Base-by-base conservation (phyloP, 2,888 invertebrate genomes). In the Tortrix viridana region DNA sequence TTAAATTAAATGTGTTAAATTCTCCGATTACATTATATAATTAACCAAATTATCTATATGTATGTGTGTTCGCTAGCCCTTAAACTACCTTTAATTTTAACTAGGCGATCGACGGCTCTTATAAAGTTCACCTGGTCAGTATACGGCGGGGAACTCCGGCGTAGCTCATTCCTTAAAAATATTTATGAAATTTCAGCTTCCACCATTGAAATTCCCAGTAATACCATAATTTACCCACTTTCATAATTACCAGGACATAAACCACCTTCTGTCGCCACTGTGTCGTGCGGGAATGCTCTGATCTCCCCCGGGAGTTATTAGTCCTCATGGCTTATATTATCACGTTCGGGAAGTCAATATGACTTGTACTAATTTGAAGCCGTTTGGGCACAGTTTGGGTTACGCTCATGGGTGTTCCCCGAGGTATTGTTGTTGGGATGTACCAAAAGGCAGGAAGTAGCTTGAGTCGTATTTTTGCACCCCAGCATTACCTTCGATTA, bases 321-420 rank as follows among this genome's bases (percentile, higher is more conserved):
- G 20, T 14, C 14, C 54, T 49, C 32, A 41, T 48, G 19, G 47
- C 43, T 53, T 46, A 46, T 37, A 44, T 20, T 50, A 19, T 18
- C 32, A 19, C n/a, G 32, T 60, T n/a, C 26, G 47, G 54, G 61
- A 55, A 61, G 49, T 49, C 61, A 49, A 61, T 61, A 61, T 37
- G 61, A 41, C 49, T 61, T 55, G 16, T 49, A 55, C 54, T 37
- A 61, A 61, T 61, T 61, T 61, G 5, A 55, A 48, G 49, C 49
- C 22, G 55, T 61, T 61, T 47, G 18, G 22, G 41, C n/a, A 44
- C 49, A 23, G 55, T 61, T 61, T 47, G 18, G 22, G 41, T n/a
- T 41, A 19, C 23, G 22, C 46, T 53, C 49, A 32, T 20, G 49
- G 55, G 20, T 47, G 53, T 47, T 60, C 26, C 46, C 41, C 0